These are phyloP conservation scores for Danio albolineatus DNA, from an alignment of 2,797 vertebrate genomes.

Conservation along the genomic window DNA sequence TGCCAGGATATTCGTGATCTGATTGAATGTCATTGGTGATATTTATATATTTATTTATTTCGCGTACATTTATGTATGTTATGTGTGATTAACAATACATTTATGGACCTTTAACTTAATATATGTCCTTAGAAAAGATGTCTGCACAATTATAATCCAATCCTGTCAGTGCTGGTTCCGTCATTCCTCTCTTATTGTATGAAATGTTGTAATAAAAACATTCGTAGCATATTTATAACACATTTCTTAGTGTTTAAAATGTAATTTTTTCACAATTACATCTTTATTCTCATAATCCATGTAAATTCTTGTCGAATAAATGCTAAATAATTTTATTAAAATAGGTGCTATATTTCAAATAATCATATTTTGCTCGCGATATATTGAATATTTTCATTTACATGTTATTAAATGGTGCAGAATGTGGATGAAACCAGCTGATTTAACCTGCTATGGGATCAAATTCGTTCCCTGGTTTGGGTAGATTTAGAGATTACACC, in stretches of 20 bases:
- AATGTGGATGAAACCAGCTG: no score
- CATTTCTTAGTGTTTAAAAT: not conserved
- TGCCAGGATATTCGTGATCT: not conserved
- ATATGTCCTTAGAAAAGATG: not conserved
- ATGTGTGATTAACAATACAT: no score
- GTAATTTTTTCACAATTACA: not conserved
- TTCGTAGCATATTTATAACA: not conserved
- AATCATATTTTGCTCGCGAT: not conserved
- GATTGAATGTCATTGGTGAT: not conserved
- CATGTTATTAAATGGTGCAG: not conserved
- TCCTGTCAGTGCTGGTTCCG: slow-evolving; percentile 4
- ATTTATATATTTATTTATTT: not conserved
- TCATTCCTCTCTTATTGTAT: not conserved
- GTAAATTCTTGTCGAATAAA: not conserved
- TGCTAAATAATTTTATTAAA: not conserved
- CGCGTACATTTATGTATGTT: not conserved
- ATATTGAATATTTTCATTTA: not conserved
- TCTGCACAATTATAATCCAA: slow-evolving; percentile 18
- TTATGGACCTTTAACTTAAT: not conserved
- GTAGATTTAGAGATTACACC: slow-evolving; percentile 12
- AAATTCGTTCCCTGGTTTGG: not conserved
- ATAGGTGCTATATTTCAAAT: no score
- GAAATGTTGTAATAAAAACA: not conserved
- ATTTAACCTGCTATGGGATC: not conserved
- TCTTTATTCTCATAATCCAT: not conserved